Evolutionary conservation across 2,797 vertebrate genomes (phyloP).

Genomic region (Distichodus sexfasciatus): DNA sequence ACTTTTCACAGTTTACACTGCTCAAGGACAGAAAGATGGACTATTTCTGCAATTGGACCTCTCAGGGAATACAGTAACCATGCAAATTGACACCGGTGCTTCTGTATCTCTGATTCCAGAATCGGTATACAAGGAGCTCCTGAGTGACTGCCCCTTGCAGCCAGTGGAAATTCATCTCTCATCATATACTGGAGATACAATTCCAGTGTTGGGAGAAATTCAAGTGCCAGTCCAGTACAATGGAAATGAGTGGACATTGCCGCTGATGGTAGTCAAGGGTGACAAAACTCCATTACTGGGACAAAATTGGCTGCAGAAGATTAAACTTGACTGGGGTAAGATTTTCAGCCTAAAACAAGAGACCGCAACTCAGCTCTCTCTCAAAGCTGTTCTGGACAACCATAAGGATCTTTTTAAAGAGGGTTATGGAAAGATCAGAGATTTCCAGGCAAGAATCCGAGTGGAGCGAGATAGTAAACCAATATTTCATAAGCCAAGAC

Average conservation of each 20-base stretch:
- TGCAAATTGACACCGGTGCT: neutral
- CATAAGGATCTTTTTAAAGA: neutral
- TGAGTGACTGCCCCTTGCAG: neutral
- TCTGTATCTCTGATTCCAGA: slow-evolving; percentile 18
- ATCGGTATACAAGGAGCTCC: neutral
- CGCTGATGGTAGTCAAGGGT: slow-evolving; percentile 5
- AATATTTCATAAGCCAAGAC: neutral
- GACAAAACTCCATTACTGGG: slow-evolving; percentile 10
- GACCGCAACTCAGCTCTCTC: neutral
- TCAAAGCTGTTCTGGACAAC: neutral
- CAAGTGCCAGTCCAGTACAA: neutral
- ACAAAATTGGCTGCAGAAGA: slow-evolving; percentile 5
- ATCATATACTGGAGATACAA: neutral
- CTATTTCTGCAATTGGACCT: neutral
- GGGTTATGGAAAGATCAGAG: neutral
- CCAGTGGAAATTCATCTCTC: neutral
- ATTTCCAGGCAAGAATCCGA: neutral
- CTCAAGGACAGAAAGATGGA: neutral
- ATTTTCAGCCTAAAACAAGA: neutral
- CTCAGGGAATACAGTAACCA: neutral
- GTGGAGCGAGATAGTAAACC: neutral
- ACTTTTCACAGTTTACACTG: neutral
- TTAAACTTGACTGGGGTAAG: neutral
- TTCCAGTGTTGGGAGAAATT: neutral
- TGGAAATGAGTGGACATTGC: neutral